Base-by-base conservation (phyloP, 23 tunicate species). In the Ascidia mentula region DNA sequence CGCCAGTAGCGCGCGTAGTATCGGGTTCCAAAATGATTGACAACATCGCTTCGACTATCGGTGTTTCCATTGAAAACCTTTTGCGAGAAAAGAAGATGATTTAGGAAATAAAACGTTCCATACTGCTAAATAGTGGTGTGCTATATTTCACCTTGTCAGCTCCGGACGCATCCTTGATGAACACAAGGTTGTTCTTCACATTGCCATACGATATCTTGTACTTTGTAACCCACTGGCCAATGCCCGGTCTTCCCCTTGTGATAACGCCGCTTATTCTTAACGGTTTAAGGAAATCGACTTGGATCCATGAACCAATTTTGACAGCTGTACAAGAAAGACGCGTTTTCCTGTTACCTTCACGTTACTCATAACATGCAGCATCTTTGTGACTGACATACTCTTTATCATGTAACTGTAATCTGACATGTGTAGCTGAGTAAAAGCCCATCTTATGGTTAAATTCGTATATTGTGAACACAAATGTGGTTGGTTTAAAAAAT, bases 231-330 rank as follows among this genome's bases (percentile, higher is more conserved):
- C 33, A 7, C 13, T 71, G 75, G 6, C 3, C 34, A 18, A 36
- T 36, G 32, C 36, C 24, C 2, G 75, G 75, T 35, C 75, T 28
- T 4, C 34, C 75, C 38, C 32, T 34, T n/a, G 75, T 71, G 36
- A 71, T 17, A 71, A 71, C 75, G 18, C 75, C 75, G 34, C 18
- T 20, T 4, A 71, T 35, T n/a, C n/a, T 34, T 18, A 6, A 17
- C 30, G 38, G 38, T 1, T 18, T 33, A 3, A 33, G 38, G 38
- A 71, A 35, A 71, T 71, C 75, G 38, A 18, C 75, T 18, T 71
- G 75, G 6, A 71, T 71, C 75, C 75, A 71, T n/a, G n/a, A n/a
- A n/a, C n/a, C n/a, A n/a, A n/a, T n/a, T 45, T 45, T 18, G 17
- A 17, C 60, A 18, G 60, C 60, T 45, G n/a, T n/a, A n/a, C n/a